These are phyloP conservation scores for Montipora capitata DNA, from an alignment of 92 coral and sea anemone genomes.

Conservation along the genomic window DNA sequence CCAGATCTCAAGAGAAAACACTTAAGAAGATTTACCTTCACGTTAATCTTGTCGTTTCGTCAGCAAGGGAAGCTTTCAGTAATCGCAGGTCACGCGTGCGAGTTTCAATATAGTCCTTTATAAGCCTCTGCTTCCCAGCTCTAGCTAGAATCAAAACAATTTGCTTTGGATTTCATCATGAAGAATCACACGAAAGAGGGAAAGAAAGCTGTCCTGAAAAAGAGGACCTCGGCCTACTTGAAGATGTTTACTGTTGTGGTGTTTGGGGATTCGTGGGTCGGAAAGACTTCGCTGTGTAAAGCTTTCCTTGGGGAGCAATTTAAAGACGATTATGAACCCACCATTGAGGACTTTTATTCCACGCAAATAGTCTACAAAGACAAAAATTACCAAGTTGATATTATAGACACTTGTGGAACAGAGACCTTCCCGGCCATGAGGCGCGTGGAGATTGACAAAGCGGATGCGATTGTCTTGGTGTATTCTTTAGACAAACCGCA, in stretches of 20 bases:
- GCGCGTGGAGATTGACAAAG: constrained; percentile 86
- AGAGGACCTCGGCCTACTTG: constrained; percentile 80
- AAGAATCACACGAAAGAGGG: constrained; percentile 44
- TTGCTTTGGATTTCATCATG: constrained; percentile 20
- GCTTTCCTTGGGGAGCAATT: constrained; percentile 81
- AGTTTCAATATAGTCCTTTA: neutral
- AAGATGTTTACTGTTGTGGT: constrained; percentile 83
- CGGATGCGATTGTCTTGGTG: constrained; percentile 86
- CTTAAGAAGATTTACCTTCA: neutral
- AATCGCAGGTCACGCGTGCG: neutral
- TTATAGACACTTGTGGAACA: constrained; percentile 92
- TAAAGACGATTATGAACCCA: constrained; percentile 83
- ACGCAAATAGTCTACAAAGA: constrained; percentile 86
- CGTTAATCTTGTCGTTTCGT: neutral
- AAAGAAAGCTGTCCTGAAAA: constrained; percentile 43
- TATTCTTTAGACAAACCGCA: constrained; percentile 85
- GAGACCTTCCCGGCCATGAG: constrained; percentile 96
- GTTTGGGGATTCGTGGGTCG: constrained; percentile 88
- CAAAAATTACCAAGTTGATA: constrained; percentile 85
- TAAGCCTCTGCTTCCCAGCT: neutral
- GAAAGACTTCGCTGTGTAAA: constrained; percentile 85
- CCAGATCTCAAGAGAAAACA: neutral
- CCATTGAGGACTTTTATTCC: constrained; percentile 86
- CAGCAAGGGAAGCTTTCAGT: neutral
- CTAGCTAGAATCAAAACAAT: neutral